A percentile compares a stretch with the other conserved stretches of the same genome.
Evolutionary conservation across 2,113 vertebrate species (phyloP).

Genomic region (Corythoichthys intestinalis): DNA sequence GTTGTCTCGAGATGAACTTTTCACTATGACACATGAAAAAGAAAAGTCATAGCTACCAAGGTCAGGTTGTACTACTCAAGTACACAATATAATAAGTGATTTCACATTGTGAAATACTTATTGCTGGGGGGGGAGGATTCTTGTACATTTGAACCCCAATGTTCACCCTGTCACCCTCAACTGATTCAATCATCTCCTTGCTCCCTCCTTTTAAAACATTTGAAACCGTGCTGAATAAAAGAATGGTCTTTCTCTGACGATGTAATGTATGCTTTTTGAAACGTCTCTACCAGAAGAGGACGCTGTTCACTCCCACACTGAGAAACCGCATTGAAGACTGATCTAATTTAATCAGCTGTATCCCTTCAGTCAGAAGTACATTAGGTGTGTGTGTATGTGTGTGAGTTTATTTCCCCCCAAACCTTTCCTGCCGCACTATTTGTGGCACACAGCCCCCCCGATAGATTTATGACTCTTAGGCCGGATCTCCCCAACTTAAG

Average conservation of each 20-base stretch:
- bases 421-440: slow-evolving; percentile 47
- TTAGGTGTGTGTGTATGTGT: slow-evolving; percentile 17
- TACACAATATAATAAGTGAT: slow-evolving; percentile 30
- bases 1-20: slow-evolving; percentile 81
- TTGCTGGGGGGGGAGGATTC: slow-evolving; percentile 56
- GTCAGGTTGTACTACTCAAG: slow-evolving; percentile 13
- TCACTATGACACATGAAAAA: slow-evolving; percentile 36
- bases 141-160: slow-evolving; percentile 87
- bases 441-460: slow-evolving; percentile 46
- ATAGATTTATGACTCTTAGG: slow-evolving; percentile 55
- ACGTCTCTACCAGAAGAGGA: slow-evolving; percentile 45
- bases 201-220: slow-evolving; percentile 92
- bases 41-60: slow-evolving; percentile 48
- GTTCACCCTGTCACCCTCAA: slow-evolving; percentile 89
- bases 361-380: slow-evolving; percentile 27
- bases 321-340: background rate
- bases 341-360: slow-evolving; percentile 9
- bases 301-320: slow-evolving; percentile 14
- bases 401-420: slow-evolving; percentile 19
- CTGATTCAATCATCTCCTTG: slow-evolving; percentile 86
- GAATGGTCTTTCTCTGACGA: slow-evolving; percentile 53
- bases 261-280: background rate
- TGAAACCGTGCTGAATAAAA: slow-evolving; percentile 74
- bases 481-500: slow-evolving; percentile 63
- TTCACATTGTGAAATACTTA: slow-evolving; percentile 30